Evolutionary conservation across 2,797 vertebrate genomes (phyloP), one percentile per base, ranked within the genome.

Genomic region (Synaphobranchus kaupii): DNA sequence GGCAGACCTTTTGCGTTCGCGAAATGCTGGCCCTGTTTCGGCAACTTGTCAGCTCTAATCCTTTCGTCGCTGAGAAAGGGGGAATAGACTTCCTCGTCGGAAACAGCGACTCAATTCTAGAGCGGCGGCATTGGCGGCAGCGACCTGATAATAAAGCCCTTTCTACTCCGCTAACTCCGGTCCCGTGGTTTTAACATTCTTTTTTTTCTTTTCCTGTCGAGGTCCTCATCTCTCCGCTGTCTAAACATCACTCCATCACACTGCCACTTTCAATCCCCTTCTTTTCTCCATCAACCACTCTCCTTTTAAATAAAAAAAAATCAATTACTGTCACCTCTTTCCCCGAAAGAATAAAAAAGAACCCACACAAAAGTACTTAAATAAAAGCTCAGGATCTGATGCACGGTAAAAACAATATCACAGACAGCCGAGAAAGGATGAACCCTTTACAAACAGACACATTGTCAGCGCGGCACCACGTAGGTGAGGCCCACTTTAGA

Each of bases 1-100:
- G 91, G 93, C 90, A 96, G 96, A 95, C 95, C 95, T 96, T 97
- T 96, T 97, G 97, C 96, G 96, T 97, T 95, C 96, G 95, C 90
- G 94, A 96, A 96, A 96, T 93, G 95, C 93, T 96, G 94, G 93
- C 93, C 94, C 90, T 1, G 66, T 1, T 91, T 95, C 94, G 90
- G 94, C 91, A 92, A 93, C 93, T 94, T 96, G 97, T 96, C 97
- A 96, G 89, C 92, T 94, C 93, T 89, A 94, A 94, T 93, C 92
- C 88, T 90, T 94, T 85, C 7, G 10, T 88, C 87, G 85, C 85
- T 13, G 31, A 96, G 95, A 97, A 95, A 97, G 60, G 60, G 25
- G 22, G 25, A 97, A 97, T 96, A 93, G 88, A 93, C 89, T 85
- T 91, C 89, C 92, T 94, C 90, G 84, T 88, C 90, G 94, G 93